phyloP scores from a whole-genome alignment of 1,140 invertebrate genomes.

The Callitettix versicolor region DNA sequence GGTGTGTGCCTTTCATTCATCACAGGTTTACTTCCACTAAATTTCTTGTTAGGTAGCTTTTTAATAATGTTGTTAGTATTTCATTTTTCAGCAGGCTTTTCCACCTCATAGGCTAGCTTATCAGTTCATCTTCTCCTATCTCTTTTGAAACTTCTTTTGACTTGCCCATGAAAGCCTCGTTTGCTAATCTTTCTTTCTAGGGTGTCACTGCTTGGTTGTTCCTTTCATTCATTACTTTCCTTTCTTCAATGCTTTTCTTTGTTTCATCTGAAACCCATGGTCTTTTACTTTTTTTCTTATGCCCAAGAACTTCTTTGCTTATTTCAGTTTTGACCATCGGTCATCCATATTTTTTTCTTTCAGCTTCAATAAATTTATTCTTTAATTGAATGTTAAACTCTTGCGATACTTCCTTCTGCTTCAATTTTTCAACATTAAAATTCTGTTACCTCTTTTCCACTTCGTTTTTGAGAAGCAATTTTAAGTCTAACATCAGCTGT shows the following conservation, averaged over 20 bases:
- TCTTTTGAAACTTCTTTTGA: conserved; percentile 6
- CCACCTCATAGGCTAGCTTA: conserved; percentile 1
- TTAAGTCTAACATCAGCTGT: neutral
- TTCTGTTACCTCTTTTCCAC: neutral
- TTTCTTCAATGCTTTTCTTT: neutral
- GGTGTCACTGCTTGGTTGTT: neutral
- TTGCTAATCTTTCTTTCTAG: neutral
- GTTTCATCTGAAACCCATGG: conserved; percentile 7
- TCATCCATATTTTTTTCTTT: conserved; percentile 8
- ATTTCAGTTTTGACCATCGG: conserved; percentile 1
- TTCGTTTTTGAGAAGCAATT: neutral
- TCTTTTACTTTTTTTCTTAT: conserved; percentile 3
- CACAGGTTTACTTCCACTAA: conserved; percentile 1
- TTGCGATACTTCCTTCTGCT: neutral
- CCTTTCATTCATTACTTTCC: conserved; percentile 3
- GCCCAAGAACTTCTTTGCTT: conserved; percentile 4
- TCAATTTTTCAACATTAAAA: neutral
- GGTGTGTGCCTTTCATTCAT: neutral
- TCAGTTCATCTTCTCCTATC: conserved; percentile 7
- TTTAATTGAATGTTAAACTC: neutral
- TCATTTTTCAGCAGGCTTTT: conserved; percentile 6
- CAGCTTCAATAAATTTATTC: conserved; percentile 1
- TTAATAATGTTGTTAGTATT: conserved; percentile 10
- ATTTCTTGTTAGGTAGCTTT: conserved; percentile 2
- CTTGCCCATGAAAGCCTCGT: conserved; percentile 1